phyloP scores from a whole-genome alignment of 2,797 vertebrate genomes.

The Orestias chungarensis region DNA sequence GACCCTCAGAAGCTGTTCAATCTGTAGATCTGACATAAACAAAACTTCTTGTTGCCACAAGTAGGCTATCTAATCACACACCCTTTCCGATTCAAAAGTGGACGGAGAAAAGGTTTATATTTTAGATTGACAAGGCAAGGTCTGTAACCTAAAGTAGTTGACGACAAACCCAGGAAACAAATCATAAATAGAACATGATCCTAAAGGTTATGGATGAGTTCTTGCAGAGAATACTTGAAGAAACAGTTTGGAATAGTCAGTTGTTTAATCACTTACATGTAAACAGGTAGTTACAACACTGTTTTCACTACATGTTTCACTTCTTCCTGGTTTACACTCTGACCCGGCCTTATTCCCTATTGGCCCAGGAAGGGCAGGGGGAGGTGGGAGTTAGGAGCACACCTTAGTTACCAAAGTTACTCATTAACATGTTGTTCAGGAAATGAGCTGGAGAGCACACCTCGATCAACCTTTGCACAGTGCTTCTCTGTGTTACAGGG shows the following conservation, averaged over 20 bases:
- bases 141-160: constrained; percentile 12
- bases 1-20: constrained; percentile 48
- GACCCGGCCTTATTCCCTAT: constrained; percentile 44
- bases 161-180: background rate
- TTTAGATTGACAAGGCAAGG: constrained; percentile 32
- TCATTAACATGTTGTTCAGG: constrained; percentile 77
- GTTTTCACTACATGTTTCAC: constrained; percentile 12
- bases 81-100: constrained; percentile 32
- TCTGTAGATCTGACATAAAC: constrained; percentile 62
- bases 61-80: constrained; percentile 62
- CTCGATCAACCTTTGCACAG: constrained; percentile 79
- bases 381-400: constrained; percentile 54
- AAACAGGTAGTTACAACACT: background rate
- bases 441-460: constrained; percentile 63
- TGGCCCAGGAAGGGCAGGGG: constrained; percentile 43
- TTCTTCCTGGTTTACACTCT: constrained; percentile 54
- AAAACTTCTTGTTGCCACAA: constrained; percentile 33
- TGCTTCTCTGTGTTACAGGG: constrained; percentile 63
- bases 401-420: constrained; percentile 72
- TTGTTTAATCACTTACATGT: background rate
- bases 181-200: background rate
- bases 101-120: constrained; percentile 15
- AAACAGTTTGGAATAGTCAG: constrained; percentile 23
- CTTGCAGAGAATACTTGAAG: background rate
- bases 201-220: background rate